A percentile compares a stretch with the other conserved stretches of the same genome.
Evolutionary conservation across 1,140 invertebrate species (phyloP).

Genomic region (Brachionus sp.): DNA sequence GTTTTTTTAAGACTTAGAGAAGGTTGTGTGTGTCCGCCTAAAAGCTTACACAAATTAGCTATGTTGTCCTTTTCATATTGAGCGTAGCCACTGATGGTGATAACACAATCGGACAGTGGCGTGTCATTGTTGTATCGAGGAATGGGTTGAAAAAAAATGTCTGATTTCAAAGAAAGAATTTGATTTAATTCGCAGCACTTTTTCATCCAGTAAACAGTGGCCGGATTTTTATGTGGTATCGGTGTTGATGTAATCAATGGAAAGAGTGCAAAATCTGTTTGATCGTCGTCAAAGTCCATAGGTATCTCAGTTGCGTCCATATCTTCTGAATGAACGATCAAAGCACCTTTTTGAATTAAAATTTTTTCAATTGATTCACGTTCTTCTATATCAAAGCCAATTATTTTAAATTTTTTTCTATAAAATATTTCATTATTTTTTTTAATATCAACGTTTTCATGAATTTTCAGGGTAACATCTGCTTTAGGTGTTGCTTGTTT

Average conservation of each 20-base stretch:
- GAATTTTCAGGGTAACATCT: not conserved
- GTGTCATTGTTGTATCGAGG: not conserved
- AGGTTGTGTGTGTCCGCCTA: constrained; percentile 18
- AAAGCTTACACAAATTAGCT: constrained; percentile 23
- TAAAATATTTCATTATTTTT: constrained; percentile 24
- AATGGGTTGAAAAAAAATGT: constrained; percentile 34
- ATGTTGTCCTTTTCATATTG: constrained; percentile 42
- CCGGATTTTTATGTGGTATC: constrained; percentile 27
- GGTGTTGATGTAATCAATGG: constrained; percentile 16
- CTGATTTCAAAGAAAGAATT: not conserved
- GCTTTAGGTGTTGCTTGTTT: constrained; percentile 8
- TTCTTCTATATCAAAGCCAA: constrained; percentile 20
- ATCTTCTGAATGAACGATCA: not conserved
- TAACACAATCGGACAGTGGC: constrained; percentile 17
- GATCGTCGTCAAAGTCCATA: not conserved
- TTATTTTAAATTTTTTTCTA: constrained; percentile 23
- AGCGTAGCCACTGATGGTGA: constrained; percentile 19
- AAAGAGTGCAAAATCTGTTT: constrained; percentile 7
- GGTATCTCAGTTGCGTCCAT: constrained; percentile 7
- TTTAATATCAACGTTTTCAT: not conserved
- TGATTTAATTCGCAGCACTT: constrained; percentile 28
- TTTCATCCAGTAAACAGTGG: constrained; percentile 42
- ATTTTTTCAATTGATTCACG: constrained; percentile 29
- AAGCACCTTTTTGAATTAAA: constrained; percentile 21
- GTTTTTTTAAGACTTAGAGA: constrained; percentile 28